Base-by-base conservation (phyloP, 2,888 invertebrate species). In the Hypercompe scribonia region DNA sequence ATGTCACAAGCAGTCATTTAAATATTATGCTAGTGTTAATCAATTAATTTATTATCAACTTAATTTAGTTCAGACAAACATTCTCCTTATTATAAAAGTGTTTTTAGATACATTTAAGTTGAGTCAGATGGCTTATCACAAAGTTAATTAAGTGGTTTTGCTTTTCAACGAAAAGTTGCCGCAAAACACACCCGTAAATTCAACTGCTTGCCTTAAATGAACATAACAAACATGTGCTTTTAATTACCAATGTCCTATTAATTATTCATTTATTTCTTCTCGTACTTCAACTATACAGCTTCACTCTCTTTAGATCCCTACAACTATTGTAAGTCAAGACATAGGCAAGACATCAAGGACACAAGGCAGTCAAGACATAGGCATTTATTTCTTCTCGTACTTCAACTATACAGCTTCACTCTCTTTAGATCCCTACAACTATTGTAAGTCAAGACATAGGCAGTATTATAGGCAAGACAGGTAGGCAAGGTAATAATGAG, bases 1-100 rank as follows among this genome's bases (percentile, higher is more conserved):
- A 13, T 36, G 68, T 24, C 54, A 68, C 33, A 34, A 0, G 34
- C 68, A 68, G 50, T 21, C 34, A n/a, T 50, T 46, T 67, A 24
- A 67, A 50, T 67, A 67, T 50, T 42, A 65, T 36, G 2, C 24
- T 65, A 65, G n/a, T 66, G 28, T 58, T 54, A 24, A 24, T 42
- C n/a, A 58, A 28, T n/a, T 54, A 54, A 11, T 28, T 58, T 15
- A 5, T 58, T 58, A 28, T 11, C 1, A 2, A 15, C 28, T 28
- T 13, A 28, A 4, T 28, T 13, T 28, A 54, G 11, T 1, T 54
- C n/a, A 54, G 11, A 54, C 11, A 54, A 54, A 54, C 11, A 54
- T n/a, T 58, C 13, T 15, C 4, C 58, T 13, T 28, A 4, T 28
- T 58, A 58, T 13, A 15, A 15, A 54, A 28, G 13, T 28, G 4